A percentile compares a stretch with the other conserved stretches of the same genome.
Conservation (phyloP, 2,888 invertebrate genomes). For the Stenurella melanura region DNA sequence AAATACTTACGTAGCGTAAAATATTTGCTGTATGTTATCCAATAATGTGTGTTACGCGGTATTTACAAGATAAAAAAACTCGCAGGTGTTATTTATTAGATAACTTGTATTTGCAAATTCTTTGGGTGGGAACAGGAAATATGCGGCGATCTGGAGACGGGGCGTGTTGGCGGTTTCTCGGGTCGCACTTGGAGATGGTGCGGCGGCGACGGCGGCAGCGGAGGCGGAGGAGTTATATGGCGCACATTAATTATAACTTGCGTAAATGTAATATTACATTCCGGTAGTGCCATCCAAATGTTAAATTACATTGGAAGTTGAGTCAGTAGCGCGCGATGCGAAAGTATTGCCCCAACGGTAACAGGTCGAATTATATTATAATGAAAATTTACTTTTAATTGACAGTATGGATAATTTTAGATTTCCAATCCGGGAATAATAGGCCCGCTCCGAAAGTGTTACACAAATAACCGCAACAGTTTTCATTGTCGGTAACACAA, state of each 20-base stretch:
- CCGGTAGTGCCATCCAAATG: conserved; percentile 69
- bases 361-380: conserved; percentile 66
- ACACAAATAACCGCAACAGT: conserved; percentile 52
- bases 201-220: conserved; percentile 26
- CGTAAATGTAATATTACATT: conserved; percentile 71
- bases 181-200: conserved; percentile 35
- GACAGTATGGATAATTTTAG: conserved; percentile 57
- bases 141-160: conserved; percentile 24
- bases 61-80: neutral
- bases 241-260: conserved; percentile 71
- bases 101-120: conserved; percentile 15
- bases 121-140: conserved; percentile 24
- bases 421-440: conserved; percentile 50
- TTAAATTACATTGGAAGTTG: conserved; percentile 70
- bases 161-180: conserved; percentile 42
- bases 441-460: conserved; percentile 47
- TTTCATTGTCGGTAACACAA: conserved; percentile 51
- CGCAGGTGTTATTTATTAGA: conserved; percentile 22
- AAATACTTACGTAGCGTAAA: neutral
- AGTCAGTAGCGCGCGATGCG: conserved; percentile 65
- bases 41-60: neutral
- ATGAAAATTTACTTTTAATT: conserved; percentile 70
- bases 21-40: conserved; percentile 6
- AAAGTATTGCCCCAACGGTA: conserved; percentile 62
- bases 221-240: conserved; percentile 56